Base-by-base conservation (phyloP, 2,797 vertebrate species). In the Vespertilio murinus region DNA sequence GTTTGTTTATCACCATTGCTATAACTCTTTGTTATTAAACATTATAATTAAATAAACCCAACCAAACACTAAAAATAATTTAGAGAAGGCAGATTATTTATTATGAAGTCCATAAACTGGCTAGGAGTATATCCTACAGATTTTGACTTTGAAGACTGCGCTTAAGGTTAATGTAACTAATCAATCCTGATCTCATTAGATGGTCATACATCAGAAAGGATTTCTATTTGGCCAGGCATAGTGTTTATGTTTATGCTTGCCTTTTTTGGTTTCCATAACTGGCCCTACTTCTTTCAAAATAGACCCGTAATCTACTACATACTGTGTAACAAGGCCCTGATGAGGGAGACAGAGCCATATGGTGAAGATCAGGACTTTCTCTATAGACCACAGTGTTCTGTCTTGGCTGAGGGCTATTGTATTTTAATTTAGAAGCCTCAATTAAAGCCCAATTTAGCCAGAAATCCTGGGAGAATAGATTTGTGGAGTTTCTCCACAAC, bases 1-100 rank as follows among this genome's bases (percentile, higher is more conserved):
- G 38, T 84, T 81, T 61, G 38, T 84, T 81, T 61, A 56, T 40
- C 56, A 75, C 9, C 23, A 54, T 38, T 91, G 54, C 38, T 86
- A 3, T 78, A 89, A 83, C 85, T 74, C 12, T 73, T 42, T 85
- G 47, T 49, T 52, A 40, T 56, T 64, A 83, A 91, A 77, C 80
- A 88, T 56, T 94, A 75, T 67, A 85, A 54, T 88, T 65, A 88
- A 87, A 49, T 47, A 92, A 94, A n/a, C n/a, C 25, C 35, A 88
- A 64, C 13, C n/a, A 75, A 90, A 77, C 30, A 16, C 38, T 78
- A 56, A 45, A 91, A 86, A 40, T 65, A 59, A 77, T 65, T 84
- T 84, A n/a, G 61, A 64, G 61, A n/a, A 64, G 61, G 30, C 56
- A 28, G 25, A 59, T 94, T 88, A 88, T 92, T 94, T 88, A 90